Conservation (phyloP, 2,888 invertebrate species). For the Bedellia somnulentella region DNA sequence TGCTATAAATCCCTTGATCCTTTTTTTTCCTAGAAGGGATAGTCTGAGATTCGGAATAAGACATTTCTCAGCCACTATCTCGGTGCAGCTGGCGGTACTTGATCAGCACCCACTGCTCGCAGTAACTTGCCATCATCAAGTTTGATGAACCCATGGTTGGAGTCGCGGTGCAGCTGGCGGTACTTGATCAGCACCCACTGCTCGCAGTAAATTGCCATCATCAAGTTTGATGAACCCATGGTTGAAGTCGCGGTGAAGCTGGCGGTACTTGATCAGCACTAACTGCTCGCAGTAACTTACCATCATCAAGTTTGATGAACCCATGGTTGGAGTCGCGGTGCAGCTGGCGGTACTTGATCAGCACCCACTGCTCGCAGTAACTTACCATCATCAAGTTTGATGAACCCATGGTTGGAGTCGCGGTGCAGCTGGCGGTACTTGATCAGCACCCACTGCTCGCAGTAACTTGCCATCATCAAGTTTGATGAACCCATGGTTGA, state of each 20-base stretch:
- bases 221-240: conserved; percentile 66
- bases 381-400: no score
- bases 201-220: conserved; percentile 68
- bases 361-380: conserved; percentile 69
- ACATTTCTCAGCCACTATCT: no score
- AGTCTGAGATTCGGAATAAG: no score
- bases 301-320: conserved; percentile 60
- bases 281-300: conserved; percentile 69
- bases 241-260: conserved; percentile 65
- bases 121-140: conserved; percentile 67
- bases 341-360: conserved; percentile 67
- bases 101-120: conserved; percentile 70
- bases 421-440: conserved; percentile 66
- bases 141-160: conserved; percentile 67
- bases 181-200: conserved; percentile 73
- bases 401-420: conserved; percentile 68
- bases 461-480: conserved; percentile 64
- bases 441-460: conserved; percentile 71
- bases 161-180: conserved; percentile 61
- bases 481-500: conserved; percentile 67
- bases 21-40: no score
- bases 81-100: conserved; percentile 66
- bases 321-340: conserved; percentile 69
- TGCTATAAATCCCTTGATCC: no score
- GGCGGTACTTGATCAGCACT: conserved; percentile 70